Conservation (phyloP, 2,888 invertebrate species). For the Pheosia tremula region DNA sequence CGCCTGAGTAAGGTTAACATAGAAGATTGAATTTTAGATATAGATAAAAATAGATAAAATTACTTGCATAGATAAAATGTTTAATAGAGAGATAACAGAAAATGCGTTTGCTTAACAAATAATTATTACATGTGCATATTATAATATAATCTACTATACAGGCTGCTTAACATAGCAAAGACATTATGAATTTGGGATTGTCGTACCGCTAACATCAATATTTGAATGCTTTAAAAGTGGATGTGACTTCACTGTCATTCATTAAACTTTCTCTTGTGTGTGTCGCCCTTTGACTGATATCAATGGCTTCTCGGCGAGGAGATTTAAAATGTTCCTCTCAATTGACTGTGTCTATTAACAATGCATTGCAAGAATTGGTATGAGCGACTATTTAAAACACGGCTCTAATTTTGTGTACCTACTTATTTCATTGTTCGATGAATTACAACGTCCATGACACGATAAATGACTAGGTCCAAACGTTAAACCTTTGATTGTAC, state of each 20-base stretch:
- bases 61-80: slow-evolving; percentile 5
- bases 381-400: slow-evolving; percentile 34
- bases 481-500: neutral
- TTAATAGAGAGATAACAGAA: slow-evolving; percentile 9
- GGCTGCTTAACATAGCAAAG: slow-evolving; percentile 23
- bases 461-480: neutral
- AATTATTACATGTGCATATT: slow-evolving; percentile 17
- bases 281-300: slow-evolving; percentile 50
- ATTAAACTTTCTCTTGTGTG: slow-evolving; percentile 59
- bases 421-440: slow-evolving; percentile 18
- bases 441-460: neutral
- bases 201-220: slow-evolving; percentile 45
- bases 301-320: slow-evolving; percentile 49
- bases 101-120: slow-evolving; percentile 15
- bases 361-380: slow-evolving; percentile 34
- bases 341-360: slow-evolving; percentile 40
- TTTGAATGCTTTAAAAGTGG: slow-evolving; percentile 51
- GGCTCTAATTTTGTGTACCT: slow-evolving; percentile 25
- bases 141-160: slow-evolving; percentile 15
- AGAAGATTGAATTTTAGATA: slow-evolving; percentile 4
- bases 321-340: slow-evolving; percentile 41
- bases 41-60: slow-evolving; percentile 5
- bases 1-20: neutral
- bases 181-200: slow-evolving; percentile 34
- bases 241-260: slow-evolving; percentile 49